Evolutionary conservation across 1,140 invertebrate species (phyloP).

Genomic region (Theocolax elegans): DNA sequence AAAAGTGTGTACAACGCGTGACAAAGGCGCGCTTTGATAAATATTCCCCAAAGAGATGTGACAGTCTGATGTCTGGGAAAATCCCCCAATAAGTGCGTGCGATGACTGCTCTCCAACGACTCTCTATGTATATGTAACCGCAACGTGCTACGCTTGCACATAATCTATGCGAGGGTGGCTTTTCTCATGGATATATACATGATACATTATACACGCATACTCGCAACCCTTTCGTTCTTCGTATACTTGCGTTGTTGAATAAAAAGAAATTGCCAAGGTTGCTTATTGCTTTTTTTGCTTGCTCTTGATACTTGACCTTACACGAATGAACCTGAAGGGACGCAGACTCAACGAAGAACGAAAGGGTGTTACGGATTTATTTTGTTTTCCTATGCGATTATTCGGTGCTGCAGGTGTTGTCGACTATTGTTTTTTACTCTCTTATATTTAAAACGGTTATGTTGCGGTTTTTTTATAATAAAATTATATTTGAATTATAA

Average conservation of each 20-base stretch:
- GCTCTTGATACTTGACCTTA: slow-evolving; percentile 23
- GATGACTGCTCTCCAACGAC: background rate
- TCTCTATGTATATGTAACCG: background rate
- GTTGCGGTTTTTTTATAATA: too few species aligned
- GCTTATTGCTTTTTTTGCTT: background rate
- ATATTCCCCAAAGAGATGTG: slow-evolving; percentile 46
- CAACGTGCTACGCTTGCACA: background rate
- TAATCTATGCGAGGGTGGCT: background rate
- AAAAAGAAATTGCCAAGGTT: background rate
- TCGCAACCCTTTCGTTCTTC: slow-evolving; percentile 6
- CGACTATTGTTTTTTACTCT: too few species aligned
- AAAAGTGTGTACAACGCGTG: too few species aligned
- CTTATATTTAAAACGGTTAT: too few species aligned
- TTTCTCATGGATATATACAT: too few species aligned
- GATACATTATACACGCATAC: background rate
- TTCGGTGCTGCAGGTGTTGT: too few species aligned
- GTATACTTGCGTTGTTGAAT: background rate
- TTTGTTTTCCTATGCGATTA: too few species aligned
- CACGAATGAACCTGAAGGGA: background rate
- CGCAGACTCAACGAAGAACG: too few species aligned
- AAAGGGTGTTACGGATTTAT: too few species aligned
- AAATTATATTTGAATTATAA: too few species aligned
- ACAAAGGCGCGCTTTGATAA: slow-evolving; percentile 19
- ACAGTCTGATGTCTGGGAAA: slow-evolving; percentile 46
- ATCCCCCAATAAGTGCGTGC: slow-evolving; percentile 28